Evolutionary conservation across 2,113 vertebrate species (phyloP).

Genomic region (Accipiter virgatus): DNA sequence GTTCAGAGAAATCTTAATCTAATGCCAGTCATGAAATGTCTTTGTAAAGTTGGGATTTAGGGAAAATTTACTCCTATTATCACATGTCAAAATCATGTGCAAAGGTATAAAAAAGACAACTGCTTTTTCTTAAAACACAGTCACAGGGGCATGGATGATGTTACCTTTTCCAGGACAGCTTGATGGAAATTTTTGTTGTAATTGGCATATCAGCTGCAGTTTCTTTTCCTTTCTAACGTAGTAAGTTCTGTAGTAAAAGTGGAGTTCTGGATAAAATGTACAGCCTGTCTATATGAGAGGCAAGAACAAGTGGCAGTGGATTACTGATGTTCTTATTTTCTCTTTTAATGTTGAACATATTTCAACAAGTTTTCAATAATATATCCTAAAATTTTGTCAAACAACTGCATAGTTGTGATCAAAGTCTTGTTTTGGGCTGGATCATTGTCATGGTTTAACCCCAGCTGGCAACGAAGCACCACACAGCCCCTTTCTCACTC

Average conservation of each 20-base stretch:
- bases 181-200: not conserved
- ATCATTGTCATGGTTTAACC: not conserved
- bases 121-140: not conserved
- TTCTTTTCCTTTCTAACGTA: not conserved
- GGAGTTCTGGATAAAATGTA: not conserved
- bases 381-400: not conserved
- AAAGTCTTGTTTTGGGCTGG: not conserved
- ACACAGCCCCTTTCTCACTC: not conserved
- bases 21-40: not conserved
- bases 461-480: not conserved
- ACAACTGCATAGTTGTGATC: not conserved
- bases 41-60: not conserved
- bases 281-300: not conserved
- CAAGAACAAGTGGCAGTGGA: not conserved
- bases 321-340: not conserved
- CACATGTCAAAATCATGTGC: not conserved
- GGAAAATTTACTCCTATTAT: not conserved
- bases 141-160: not conserved
- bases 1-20: not conserved
- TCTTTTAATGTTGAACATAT: not conserved
- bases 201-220: not conserved
- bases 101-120: not conserved
- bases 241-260: not conserved
- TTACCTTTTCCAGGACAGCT: not conserved
- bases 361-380: not conserved